These are phyloP conservation scores for Copsychus sechellarum DNA, from an alignment of 2,113 vertebrate species.

Conservation along the genomic window DNA sequence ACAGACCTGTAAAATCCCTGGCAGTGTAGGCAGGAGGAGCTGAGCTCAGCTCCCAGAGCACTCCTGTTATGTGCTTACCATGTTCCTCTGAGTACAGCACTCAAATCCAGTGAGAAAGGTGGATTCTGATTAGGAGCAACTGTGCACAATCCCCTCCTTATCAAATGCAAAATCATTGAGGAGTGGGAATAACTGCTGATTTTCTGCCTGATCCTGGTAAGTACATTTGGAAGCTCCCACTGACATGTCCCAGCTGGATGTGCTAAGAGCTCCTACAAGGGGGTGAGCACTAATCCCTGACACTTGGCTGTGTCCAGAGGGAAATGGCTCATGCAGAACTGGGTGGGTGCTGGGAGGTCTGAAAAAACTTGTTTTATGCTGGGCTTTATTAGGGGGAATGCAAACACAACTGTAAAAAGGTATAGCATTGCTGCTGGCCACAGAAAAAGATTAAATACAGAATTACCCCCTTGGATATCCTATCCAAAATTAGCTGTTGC, in stretches of 20 bases:
- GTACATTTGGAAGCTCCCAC: background rate
- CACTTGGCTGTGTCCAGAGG: background rate
- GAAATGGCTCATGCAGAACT: background rate
- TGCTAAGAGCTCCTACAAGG: background rate
- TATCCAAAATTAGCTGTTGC: background rate
- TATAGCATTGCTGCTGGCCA: background rate
- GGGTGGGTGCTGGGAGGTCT: background rate
- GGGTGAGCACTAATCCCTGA: background rate
- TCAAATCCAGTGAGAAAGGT: background rate
- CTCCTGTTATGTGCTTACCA: background rate
- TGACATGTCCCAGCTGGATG: background rate
- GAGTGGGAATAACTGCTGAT: background rate
- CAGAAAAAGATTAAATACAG: background rate
- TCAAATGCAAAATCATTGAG: background rate
- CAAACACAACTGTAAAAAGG: background rate
- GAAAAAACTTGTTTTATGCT: background rate
- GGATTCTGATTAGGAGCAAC: background rate
- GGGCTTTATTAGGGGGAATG: background rate
- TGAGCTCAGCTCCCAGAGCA: background rate
- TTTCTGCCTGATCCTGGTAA: background rate
- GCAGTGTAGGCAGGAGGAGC: background rate
- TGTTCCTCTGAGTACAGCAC: background rate
- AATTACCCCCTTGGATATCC: background rate
- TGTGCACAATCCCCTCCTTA: background rate
- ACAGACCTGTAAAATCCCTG: background rate